Evolutionary conservation across 2,797 vertebrate species (phyloP).

Genomic region (Platalea minor): DNA sequence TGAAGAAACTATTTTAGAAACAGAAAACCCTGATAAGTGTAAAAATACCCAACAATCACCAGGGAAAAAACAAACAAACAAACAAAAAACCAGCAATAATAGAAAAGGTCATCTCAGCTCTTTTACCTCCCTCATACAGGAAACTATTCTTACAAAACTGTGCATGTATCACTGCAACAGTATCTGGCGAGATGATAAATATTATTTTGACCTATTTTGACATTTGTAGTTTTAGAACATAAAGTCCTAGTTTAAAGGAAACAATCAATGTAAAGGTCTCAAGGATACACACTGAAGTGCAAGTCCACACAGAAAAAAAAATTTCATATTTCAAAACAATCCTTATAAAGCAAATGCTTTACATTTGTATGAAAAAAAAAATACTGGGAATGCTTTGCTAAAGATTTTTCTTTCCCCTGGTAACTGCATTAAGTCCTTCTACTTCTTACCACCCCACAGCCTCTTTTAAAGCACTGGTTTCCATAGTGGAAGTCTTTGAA

Average conservation of each 20-base stretch:
- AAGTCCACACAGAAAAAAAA: not conserved
- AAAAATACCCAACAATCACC: not conserved
- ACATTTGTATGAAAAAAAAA: not conserved
- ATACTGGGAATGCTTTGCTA: not conserved
- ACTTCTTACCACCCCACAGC: not conserved
- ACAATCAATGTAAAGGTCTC: not conserved
- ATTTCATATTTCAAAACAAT: not conserved
- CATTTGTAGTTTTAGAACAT: not conserved
- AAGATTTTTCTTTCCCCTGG: not conserved
- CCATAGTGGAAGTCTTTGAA: not conserved
- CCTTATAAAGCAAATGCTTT: not conserved
- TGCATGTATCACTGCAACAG: not conserved
- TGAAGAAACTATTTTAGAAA: not conserved
- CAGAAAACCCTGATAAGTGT: not conserved
- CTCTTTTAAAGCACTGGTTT: not conserved
- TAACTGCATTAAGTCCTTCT: not conserved
- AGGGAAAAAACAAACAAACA: not conserved
- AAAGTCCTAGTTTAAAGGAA: not conserved
- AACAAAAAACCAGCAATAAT: not conserved
- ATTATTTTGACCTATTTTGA: not conserved
- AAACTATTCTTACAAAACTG: not conserved
- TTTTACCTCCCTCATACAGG: not conserved
- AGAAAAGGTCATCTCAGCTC: conserved; percentile 11
- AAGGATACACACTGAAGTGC: not conserved
- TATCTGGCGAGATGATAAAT: not conserved